Evolutionary conservation across 2,797 vertebrate species (phyloP).

Genomic region (Cyclura pinguis): DNA sequence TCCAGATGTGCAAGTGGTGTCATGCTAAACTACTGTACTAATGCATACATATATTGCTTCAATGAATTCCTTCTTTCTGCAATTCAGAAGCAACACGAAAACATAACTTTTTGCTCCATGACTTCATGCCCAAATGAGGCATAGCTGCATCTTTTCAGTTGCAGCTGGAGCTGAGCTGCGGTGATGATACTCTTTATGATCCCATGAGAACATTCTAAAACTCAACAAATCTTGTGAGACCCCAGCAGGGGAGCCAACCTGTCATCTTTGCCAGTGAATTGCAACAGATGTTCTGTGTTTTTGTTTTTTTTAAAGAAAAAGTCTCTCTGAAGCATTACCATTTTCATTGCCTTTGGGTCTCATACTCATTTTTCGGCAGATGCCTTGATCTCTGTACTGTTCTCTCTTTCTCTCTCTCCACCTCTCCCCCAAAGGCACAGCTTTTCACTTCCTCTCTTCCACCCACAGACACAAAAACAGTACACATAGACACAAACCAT

Average conservation of each 20-base stretch:
- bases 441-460: conserved; percentile 26
- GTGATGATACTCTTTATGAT: accelerated
- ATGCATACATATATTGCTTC: background rate
- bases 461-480: accelerated
- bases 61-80: background rate
- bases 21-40: conserved; percentile 23
- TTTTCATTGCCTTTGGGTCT: background rate
- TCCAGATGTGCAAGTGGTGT: conserved; percentile 40
- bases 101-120: background rate
- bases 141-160: background rate
- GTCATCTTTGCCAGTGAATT: conserved; percentile 25
- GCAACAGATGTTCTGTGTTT: conserved; percentile 43
- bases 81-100: conserved; percentile 4
- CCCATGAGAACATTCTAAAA: background rate
- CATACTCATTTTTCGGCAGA: background rate
- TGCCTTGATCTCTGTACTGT: conserved; percentile 15
- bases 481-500: background rate
- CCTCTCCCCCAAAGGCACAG: background rate
- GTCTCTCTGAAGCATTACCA: background rate
- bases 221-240: background rate
- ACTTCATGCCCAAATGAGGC: conserved; percentile 15
- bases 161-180: background rate
- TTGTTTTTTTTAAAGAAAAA: background rate
- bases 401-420: background rate
- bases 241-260: background rate